Conservation (phyloP, 1,140 invertebrate species). For the Caerostris darwini region DNA sequence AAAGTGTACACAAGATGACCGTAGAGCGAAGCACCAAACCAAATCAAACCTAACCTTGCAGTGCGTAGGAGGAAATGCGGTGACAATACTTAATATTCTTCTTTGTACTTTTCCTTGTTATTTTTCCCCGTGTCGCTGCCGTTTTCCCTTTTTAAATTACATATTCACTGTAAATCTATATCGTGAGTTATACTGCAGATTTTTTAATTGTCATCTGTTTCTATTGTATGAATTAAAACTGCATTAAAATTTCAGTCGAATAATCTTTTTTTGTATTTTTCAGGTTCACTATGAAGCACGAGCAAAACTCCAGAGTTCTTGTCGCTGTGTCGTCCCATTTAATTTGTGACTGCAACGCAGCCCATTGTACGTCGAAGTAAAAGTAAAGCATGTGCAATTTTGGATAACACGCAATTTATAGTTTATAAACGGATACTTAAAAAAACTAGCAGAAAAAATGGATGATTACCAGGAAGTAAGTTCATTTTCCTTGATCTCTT, state of each 20-base stretch:
- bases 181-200: too few species aligned
- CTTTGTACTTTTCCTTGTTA: too few species aligned
- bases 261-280: not conserved
- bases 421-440: conserved; percentile 23
- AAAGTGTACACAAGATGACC: too few species aligned
- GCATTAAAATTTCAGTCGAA: not conserved
- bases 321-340: not conserved
- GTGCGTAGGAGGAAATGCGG: too few species aligned
- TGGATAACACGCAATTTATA: conserved; percentile 51
- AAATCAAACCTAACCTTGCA: too few species aligned
- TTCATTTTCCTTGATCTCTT: not conserved
- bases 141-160: too few species aligned
- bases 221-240: not conserved
- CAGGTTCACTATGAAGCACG: not conserved
- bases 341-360: not conserved
- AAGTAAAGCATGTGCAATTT: conserved; percentile 45
- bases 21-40: too few species aligned
- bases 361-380: not conserved
- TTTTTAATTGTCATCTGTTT: too few species aligned
- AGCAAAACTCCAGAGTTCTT: not conserved
- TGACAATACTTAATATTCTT: too few species aligned
- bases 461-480: conserved; percentile 56
- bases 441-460: not conserved
- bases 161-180: too few species aligned
- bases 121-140: too few species aligned